Evolutionary conservation across 1,140 invertebrate genomes (phyloP), one percentile per base, ranked within the genome.

Genomic region (Rhyacophila brunnea): DNA sequence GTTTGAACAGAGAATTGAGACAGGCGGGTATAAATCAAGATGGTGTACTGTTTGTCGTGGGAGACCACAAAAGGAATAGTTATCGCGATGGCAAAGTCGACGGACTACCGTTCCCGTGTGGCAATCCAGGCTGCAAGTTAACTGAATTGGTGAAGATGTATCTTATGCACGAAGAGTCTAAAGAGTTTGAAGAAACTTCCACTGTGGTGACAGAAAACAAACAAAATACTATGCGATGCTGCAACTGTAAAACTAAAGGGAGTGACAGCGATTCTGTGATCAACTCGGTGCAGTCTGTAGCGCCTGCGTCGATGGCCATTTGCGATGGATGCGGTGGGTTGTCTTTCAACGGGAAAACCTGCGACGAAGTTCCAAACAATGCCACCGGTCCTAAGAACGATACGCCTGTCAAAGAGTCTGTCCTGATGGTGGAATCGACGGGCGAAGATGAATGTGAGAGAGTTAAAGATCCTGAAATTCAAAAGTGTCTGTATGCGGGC

Each of bases 101-200:
- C n/a, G 15, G 42, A 6, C 46, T 46, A 1, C 42, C 40, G 17
- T 10, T 46, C 3, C 58, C 51, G 4, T 54, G 51, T 20, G 49
- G 50, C 15, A 53, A 54, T 19, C 34, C 49, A 6, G 48, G 53
- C 14, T 60, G 58, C 51, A 53, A 53, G 38, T 32, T 52, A 10
- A 60, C 51, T 6, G 40, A 50, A 28, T 50, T 58, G 48, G 44
- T 58, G 13, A 38, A 58, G 18, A 38, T 28, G 11, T 58, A 50
- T 14, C 20, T 58, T 36, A 13, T 18, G 5, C 47, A 58, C 32
- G 45, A 43, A 11, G 28, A 46, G 32, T 2, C 18, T 1, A 10
- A 42, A 11, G 43, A 51, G 18, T 11, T 40, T 6, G 19, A 15
- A 15, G 38, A n/a, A n/a, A n/a, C 11, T n/a, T n/a, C n/a, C n/a